Conservation (phyloP, 2,888 invertebrate genomes). For the Bellardia pandia region DNA sequence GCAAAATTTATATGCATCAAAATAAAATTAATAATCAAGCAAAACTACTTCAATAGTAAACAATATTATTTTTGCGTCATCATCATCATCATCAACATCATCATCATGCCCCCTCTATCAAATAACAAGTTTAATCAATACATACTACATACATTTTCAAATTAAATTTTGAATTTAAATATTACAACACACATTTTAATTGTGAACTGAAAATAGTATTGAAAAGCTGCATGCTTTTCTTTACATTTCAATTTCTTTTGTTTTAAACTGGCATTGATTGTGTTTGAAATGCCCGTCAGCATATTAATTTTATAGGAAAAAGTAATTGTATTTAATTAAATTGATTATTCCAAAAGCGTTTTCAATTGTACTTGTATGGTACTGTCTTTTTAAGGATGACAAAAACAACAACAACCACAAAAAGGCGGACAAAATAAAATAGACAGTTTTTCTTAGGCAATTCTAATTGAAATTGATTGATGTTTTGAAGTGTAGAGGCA, state of each 20-base stretch:
- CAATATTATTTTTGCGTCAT: background rate
- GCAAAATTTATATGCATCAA: slow-evolving; percentile 22
- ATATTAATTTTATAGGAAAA: slow-evolving; percentile 28
- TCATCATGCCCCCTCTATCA: background rate
- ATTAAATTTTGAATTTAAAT: slow-evolving; percentile 35
- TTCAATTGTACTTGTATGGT: background rate
- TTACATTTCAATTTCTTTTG: slow-evolving; percentile 10
- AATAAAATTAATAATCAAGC: slow-evolving; percentile 37
- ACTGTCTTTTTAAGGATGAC: slow-evolving; percentile 22
- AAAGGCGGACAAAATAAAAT: slow-evolving; percentile 1
- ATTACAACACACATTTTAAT: slow-evolving; percentile 20
- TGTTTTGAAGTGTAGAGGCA: background rate
- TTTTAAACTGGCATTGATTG: background rate
- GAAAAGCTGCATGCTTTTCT: background rate
- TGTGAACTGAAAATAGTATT: slow-evolving; percentile 5
- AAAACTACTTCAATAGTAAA: slow-evolving; percentile 11
- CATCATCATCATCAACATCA: background rate
- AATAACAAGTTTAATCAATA: slow-evolving; percentile 51
- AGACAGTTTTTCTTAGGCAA: slow-evolving; percentile 41
- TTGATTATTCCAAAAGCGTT: slow-evolving; percentile 40
- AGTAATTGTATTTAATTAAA: slow-evolving; percentile 8
- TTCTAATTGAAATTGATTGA: slow-evolving; percentile 24
- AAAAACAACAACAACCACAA: background rate
- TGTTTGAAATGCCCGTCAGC: slow-evolving; percentile 1
- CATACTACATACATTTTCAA: background rate